Conservation (phyloP, 2,888 invertebrate species). For the Steinernema scapterisci region DNA sequence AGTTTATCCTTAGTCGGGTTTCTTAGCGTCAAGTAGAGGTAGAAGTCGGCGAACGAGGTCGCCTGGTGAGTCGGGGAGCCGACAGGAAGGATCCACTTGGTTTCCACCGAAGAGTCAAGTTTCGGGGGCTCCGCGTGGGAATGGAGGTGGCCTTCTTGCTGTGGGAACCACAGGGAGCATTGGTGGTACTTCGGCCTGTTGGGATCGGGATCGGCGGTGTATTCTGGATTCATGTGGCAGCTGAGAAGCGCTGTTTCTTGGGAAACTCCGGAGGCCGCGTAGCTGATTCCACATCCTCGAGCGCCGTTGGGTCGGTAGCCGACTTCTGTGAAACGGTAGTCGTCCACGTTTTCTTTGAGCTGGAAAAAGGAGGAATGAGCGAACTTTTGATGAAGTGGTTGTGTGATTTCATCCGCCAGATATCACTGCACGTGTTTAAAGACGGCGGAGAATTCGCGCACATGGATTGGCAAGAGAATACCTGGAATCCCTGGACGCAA, state of each 20-base stretch:
- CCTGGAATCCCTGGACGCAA: slow-evolving; percentile 44
- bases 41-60: slow-evolving; percentile 38
- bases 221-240: slow-evolving; percentile 41
- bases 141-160: slow-evolving; percentile 28
- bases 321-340: slow-evolving; percentile 41
- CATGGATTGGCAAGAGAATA: too few species aligned
- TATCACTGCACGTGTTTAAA: too few species aligned
- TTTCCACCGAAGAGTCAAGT: slow-evolving; percentile 34
- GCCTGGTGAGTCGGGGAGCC: slow-evolving; percentile 35
- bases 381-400: too few species aligned
- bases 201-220: slow-evolving; percentile 39
- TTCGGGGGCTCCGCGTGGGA: slow-evolving; percentile 25
- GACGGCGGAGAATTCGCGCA: too few species aligned
- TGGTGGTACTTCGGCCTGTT: slow-evolving; percentile 28
- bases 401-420: too few species aligned
- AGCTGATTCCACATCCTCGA: slow-evolving; percentile 35
- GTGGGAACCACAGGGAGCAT: slow-evolving; percentile 40
- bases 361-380: too few species aligned
- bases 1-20: neutral
- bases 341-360: neutral
- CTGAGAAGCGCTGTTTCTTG: slow-evolving; percentile 40
- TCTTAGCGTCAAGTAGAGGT: slow-evolving; percentile 30
- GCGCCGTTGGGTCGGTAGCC: slow-evolving; percentile 43
- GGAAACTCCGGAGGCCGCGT: slow-evolving; percentile 37
- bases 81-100: slow-evolving; percentile 33